Base-by-base conservation (phyloP, 2,888 invertebrate genomes). In the Plagodis dolabraria region DNA sequence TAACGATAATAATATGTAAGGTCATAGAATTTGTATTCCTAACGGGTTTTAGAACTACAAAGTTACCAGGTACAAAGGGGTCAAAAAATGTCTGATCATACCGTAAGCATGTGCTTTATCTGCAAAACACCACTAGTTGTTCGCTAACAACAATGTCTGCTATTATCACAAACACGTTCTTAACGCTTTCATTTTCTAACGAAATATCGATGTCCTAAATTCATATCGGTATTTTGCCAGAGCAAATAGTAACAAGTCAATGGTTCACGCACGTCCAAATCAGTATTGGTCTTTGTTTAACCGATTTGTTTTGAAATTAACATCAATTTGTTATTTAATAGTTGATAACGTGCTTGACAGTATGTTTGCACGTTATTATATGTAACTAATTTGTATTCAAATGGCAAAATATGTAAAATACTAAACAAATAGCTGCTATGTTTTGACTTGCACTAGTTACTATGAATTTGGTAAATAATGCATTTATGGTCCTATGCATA, bases 171-270 rank as follows among this genome's bases (percentile, higher is more conserved):
- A 42, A 53, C 57, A 64, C 55, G 57, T 62, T 67, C 49, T 63
- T 36, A 57, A 59, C 61, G 59, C 55, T 56, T 47, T 45, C 49
- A 47, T 61, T 61, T 61, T 58, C 51, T 48, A 51, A 51, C 55
- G 47, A 55, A 55, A 60, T 63, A 56, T 61, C 53, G 33, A 48
- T 60, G 82, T 75, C 73, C 82, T 73, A 80, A 78, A 80, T 84
- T 67, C 66, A 59, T 63, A 68, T 68, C 62, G 72, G 68, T 80
- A 79, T 79, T 75, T 61, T 63, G 68, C 66, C 69, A 67, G 68
- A 72, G 79, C 79, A 81, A 83, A 83, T 77, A 84, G 72, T 70
- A 65, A 75, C 73, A 68, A 69, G 71, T 68, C 72, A 76, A 74
- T 74, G 68, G 69, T 66, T 66, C 66, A 69, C 67, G 68, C 66